Conservation (phyloP, 1,140 invertebrate species). For the Eumeta japonica region DNA sequence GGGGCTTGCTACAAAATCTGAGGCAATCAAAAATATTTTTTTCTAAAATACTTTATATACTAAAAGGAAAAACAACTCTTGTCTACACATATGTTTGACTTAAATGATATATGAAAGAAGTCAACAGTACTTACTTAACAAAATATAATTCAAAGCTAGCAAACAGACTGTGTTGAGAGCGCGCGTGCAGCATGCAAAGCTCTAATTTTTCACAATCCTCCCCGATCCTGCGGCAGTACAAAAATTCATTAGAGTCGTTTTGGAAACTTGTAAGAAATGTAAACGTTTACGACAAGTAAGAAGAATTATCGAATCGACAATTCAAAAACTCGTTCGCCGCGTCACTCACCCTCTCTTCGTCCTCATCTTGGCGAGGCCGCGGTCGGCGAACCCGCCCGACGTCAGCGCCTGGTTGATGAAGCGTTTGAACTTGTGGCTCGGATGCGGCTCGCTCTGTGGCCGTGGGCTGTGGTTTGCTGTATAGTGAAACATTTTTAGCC, state of each 20-base stretch:
- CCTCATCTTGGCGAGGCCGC: conserved; percentile 20
- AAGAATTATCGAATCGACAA: background rate
- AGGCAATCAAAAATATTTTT: too few species aligned
- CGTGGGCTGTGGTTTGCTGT: too few species aligned
- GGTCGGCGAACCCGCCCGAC: conserved; percentile 12
- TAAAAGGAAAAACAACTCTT: too few species aligned
- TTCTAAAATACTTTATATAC: too few species aligned
- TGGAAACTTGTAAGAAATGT: too few species aligned
- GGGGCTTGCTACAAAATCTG: too few species aligned
- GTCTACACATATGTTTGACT: too few species aligned
- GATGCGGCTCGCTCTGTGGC: too few species aligned
- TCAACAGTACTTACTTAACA: conserved; percentile 37
- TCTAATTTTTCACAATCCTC: conserved; percentile 39
- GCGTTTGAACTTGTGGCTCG: conserved; percentile 22
- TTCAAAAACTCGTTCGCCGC: background rate
- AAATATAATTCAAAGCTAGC: conserved; percentile 48
- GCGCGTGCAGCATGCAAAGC: conserved; percentile 39
- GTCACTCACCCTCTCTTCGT: conserved; percentile 27
- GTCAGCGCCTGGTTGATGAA: conserved; percentile 28
- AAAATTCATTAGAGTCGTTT: conserved; percentile 5
- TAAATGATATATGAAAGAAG: too few species aligned
- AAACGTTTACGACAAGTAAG: conserved; percentile 8
- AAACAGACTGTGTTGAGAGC: conserved; percentile 32
- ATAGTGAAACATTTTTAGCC: too few species aligned
- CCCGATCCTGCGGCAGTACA: conserved; percentile 19